phyloP scores from a whole-genome alignment of 2,797 vertebrate species.

The Choloepus didactylus region DNA sequence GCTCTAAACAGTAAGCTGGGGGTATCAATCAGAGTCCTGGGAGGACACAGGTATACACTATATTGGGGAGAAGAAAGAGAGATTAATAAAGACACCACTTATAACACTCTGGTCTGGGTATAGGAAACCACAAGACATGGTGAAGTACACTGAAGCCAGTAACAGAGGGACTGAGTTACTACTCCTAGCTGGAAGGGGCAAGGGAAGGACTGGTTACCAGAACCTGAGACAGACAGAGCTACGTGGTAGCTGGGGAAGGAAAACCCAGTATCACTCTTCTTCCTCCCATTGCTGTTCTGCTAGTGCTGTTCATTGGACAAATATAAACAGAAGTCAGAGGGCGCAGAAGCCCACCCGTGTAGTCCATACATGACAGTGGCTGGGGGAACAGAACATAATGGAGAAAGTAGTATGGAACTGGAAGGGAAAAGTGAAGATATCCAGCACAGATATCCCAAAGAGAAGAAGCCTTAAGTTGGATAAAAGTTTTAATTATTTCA shows the following conservation, averaged over 20 bases:
- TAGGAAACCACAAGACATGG: neutral
- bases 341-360: fast-evolving
- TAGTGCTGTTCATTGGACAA: neutral
- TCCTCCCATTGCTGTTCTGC: neutral
- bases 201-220: too few relatives aligned
- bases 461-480: neutral
- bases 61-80: neutral
- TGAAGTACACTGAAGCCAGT: neutral
- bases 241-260: neutral
- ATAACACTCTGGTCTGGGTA: too few relatives aligned
- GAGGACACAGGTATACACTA: neutral
- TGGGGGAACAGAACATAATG: too few relatives aligned
- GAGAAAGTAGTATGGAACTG: neutral
- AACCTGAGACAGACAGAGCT: too few relatives aligned
- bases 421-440: neutral
- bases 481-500: neutral
- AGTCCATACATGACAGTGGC: neutral
- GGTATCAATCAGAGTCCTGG: too few relatives aligned
- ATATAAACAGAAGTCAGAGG: neutral
- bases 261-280: neutral
- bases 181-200: too few relatives aligned
- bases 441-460: neutral
- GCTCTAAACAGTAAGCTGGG: neutral
- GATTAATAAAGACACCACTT: neutral
- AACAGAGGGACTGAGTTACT: too few relatives aligned